Base-by-base conservation (phyloP, 2,113 vertebrate species). In the Sorex fumeus region DNA sequence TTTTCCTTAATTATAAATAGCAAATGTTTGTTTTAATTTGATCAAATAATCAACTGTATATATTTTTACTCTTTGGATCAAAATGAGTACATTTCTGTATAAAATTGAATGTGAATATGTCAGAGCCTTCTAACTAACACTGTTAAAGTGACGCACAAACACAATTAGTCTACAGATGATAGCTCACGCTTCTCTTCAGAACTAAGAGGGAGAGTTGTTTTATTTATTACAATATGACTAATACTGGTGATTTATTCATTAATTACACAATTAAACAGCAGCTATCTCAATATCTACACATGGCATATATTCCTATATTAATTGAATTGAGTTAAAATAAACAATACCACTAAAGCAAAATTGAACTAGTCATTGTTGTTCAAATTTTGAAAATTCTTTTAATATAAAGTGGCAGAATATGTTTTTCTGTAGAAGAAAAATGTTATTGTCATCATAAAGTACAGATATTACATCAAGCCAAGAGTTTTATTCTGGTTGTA, bases 301-400 rank as follows among this genome's bases (percentile, higher is more conserved):
- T 47, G 64, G 83, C 23, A 71, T 25, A 84, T 76, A 93, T 45
- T 72, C 84, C 21, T 83, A 75, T 82, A 45, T 57, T 93, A 93
- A 83, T 40, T 66, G 28, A 94, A 97, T 88, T 82, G 88, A 96
- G 91, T 96, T 92, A 43, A 45, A 88, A 50, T 83, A 69, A 93
- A 91, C 43, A 94, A 45, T 84, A 27, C 64, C 92, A 62, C 34
- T 86, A 89, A 94, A 93, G 62, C 0, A 85, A 91, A 88, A 40
- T 0, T 60, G 3, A 97, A 12, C n/a, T 88, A 50, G 90, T 95
- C 27, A 95, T 79, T 84, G 25, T 84, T 92, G 36, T 47, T 75
- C 18, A 45, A 43, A 32, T n/a, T 43, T 36, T 78, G 93, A 95
- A 90, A 92, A 19, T 34, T 91, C 19, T 57, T 93, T 82, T 89